Base-by-base conservation (phyloP, 2,888 invertebrate genomes). In the Dyspetes luteomarginatus region DNA sequence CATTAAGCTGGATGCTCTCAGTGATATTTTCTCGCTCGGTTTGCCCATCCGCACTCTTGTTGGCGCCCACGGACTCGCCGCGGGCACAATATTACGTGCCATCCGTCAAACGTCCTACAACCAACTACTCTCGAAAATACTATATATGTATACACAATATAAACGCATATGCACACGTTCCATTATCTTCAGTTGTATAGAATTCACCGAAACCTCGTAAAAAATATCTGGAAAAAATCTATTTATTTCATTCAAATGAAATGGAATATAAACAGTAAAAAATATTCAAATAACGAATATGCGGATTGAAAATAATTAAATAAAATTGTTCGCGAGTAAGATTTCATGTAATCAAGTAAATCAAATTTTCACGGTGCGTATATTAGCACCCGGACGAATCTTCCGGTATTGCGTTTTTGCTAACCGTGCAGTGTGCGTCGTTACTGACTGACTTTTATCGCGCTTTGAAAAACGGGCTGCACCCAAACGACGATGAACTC, bases 11-110 rank as follows among this genome's bases (percentile, higher is more conserved):
- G 87, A 90, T 90, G 87, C 85, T 81, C 86, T 84, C 89, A 88
- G 88, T 90, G 90, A 91, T 91, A 90, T 90, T 91, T 91, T 91
- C 90, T 90, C 89, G 86, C 90, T 87, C 87, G 68, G 75, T 79
- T 82, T 81, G 85, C 86, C 86, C 86, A 87, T 87, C 85, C 87
- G 86, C 87, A 85, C 87, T 86, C 87, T 86, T 86, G 87, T 90
- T 90, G 87, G 86, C 88, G 89, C 89, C 89, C 88, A 90, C 89
- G 86, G 85, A 81, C 79, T 83, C 84, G 83, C 84, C 81, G 73
- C 82, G 83, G 83, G 81, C 82, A 77, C 84, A 82, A 85, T 85
- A 88, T 88, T 85, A 86, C 85, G 83, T 82, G 85, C 84, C 86
- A 88, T 90, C 85, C 88, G 89, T 90, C 90, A 89, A 88, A 86